Evolutionary conservation across 2,113 vertebrate genomes (phyloP).

Genomic region (Ciconia boyciana): DNA sequence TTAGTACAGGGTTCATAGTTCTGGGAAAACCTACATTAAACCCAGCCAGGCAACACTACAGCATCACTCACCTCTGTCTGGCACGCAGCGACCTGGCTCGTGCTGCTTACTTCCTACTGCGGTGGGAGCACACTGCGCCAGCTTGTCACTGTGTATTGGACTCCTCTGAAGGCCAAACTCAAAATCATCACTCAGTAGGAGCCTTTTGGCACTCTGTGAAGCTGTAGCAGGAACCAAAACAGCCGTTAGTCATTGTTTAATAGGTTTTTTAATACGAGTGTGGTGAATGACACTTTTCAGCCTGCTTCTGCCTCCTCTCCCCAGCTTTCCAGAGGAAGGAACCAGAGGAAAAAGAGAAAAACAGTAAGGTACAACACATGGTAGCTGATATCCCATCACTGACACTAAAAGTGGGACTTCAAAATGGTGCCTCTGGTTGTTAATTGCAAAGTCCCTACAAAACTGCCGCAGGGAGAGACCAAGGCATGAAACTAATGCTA

Average conservation of each 20-base stretch:
- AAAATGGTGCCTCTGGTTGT: neutral
- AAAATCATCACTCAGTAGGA: neutral
- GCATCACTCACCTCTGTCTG: neutral
- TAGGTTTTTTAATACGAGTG: neutral
- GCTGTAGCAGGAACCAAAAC: neutral
- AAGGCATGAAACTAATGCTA: neutral
- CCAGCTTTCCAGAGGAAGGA: neutral
- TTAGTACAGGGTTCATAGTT: neutral
- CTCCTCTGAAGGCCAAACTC: neutral
- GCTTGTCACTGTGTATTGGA: neutral
- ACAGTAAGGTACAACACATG: neutral
- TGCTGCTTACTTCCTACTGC: fast-evolving
- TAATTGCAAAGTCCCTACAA: neutral
- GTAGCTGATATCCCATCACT: neutral
- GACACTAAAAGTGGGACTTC: neutral
- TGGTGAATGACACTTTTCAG: conserved; percentile 25
- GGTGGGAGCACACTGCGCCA: fast-evolving
- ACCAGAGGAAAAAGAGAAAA: neutral
- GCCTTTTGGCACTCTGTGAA: neutral
- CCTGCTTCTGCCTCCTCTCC: neutral
- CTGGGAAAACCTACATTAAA: neutral
- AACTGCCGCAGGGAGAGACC: neutral
- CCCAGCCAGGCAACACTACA: neutral
- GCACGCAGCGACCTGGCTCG: fast-evolving
- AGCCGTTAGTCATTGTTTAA: neutral